These are phyloP conservation scores for Penaeus monodon DNA, from an alignment of 2,888 invertebrate genomes.

Conservation along the genomic window DNA sequence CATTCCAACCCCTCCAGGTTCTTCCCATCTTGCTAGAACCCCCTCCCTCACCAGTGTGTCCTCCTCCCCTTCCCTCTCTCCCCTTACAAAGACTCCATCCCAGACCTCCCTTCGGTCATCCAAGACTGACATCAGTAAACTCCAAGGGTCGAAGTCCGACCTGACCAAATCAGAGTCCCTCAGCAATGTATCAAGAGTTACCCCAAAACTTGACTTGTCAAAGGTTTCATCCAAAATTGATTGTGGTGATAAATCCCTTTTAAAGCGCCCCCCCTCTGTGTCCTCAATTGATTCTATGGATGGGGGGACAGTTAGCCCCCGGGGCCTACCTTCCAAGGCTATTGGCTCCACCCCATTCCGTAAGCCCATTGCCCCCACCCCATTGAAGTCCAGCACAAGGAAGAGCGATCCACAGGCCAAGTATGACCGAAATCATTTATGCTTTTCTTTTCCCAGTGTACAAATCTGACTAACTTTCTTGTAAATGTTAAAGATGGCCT, in stretches of 20 bases:
- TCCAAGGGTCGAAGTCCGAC: constrained; percentile 26
- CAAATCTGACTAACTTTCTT: constrained; percentile 21
- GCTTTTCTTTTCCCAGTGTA: constrained; percentile 6
- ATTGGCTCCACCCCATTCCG: constrained; percentile 42
- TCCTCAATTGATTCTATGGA: constrained; percentile 49
- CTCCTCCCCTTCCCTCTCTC: constrained; percentile 31
- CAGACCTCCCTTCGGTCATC: constrained; percentile 49
- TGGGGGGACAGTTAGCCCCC: constrained; percentile 26
- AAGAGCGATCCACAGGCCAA: constrained; percentile 52
- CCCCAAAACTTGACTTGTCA: constrained; percentile 45
- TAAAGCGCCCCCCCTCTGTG: constrained; percentile 52
- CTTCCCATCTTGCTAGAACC: constrained; percentile 40
- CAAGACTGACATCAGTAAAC: constrained; percentile 31
- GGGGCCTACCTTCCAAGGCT: constrained; percentile 23
- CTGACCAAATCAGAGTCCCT: constrained; percentile 38
- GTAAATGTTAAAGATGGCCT: constrained; percentile 5
- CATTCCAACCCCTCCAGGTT: constrained; percentile 23
- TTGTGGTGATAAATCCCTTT: constrained; percentile 53
- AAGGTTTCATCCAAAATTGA: constrained; percentile 50
- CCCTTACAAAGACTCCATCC: constrained; percentile 50
- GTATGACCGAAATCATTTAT: constrained; percentile 35
- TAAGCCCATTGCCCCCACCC: constrained; percentile 58
- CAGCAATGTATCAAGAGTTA: constrained; percentile 32
- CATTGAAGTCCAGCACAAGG: constrained; percentile 45
- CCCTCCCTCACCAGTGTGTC: constrained; percentile 59